Evolutionary conservation across 2,888 invertebrate species (phyloP).

Genomic region (Dynastes hyllus): DNA sequence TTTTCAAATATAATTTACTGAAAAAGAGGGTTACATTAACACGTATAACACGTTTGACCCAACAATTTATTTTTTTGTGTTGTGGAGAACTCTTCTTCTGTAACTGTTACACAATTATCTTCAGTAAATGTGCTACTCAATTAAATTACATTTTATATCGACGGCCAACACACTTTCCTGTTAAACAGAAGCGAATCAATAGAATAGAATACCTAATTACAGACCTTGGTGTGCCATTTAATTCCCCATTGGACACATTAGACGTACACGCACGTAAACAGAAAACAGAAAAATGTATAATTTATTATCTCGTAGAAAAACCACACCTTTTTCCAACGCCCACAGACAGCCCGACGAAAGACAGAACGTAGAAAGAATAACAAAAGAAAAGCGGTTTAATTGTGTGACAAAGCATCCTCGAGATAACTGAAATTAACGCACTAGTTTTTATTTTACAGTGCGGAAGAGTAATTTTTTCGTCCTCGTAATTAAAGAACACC

Average conservation of each 20-base stretch:
- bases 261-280: background rate
- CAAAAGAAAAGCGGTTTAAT: slow-evolving; percentile 36
- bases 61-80: no score
- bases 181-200: slow-evolving; percentile 1
- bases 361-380: slow-evolving; percentile 1
- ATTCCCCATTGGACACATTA: slow-evolving; percentile 9
- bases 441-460: slow-evolving; percentile 6
- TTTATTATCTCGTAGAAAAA: slow-evolving; percentile 19
- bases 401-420: slow-evolving; percentile 24
- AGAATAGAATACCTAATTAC: slow-evolving; percentile 4
- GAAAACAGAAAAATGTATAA: slow-evolving; percentile 13
- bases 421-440: slow-evolving; percentile 35
- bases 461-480: slow-evolving; percentile 6
- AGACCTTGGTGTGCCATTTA: slow-evolving; percentile 21
- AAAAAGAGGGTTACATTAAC: no score
- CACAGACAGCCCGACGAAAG: background rate
- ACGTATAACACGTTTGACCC: no score
- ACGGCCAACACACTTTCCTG: background rate
- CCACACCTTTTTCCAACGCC: background rate
- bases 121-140: no score
- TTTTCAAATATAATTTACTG: no score
- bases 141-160: background rate
- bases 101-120: no score
- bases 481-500: slow-evolving; percentile 10
- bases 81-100: no score